Base-by-base conservation (phyloP, 2,113 vertebrate genomes). In the Amblyopsis rosae region DNA sequence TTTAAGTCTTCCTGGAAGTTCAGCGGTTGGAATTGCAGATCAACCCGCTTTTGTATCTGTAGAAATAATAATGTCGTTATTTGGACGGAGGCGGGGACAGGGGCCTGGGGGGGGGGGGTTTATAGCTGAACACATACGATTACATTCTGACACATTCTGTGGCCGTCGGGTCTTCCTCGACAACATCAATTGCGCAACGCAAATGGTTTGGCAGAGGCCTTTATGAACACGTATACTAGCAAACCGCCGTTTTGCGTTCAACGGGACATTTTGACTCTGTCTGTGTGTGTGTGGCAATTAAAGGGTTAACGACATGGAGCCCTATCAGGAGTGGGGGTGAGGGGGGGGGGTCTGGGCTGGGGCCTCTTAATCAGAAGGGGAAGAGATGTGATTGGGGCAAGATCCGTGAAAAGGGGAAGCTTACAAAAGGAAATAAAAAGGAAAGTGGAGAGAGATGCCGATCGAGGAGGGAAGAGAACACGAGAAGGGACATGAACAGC, bases 231-330 rank as follows among this genome's bases (percentile, higher is more conserved):
- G 65, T 1, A 26, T 26, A 26, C 26, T 26, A 62, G 71, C 65
- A 9, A 55, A 61, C 54, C 73, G 32, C 68, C 4, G 32, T 47
- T 16, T 6, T 55, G 8, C n/a, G 17, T n/a, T 55, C 7, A 55
- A 10, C 9, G 9, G 9, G n/a, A 55, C 54, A 8, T 17, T n/a
- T 0, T 59, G 57, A 47, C 41, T 11, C 9, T 10, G 5, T 6
- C 3, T 7, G 54, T 16, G n/a, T 56, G 50, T 48, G 17, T 17
- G 9, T 17, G 35, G 80, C 41, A 10, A 47, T 10, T 9, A 17
- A 88, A 82, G 70, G 76, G 87, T 83, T 86, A 83, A 86, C 69
- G 67, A 73, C n/a, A 5, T 70, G 67, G 54, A 76, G 73, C 79
- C 68, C 73, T 53, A 32, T 62, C 58, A 77, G 75, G 77, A 77